Conservation (phyloP, 2,888 invertebrate genomes). For the Peribatodes rhomboidaria region DNA sequence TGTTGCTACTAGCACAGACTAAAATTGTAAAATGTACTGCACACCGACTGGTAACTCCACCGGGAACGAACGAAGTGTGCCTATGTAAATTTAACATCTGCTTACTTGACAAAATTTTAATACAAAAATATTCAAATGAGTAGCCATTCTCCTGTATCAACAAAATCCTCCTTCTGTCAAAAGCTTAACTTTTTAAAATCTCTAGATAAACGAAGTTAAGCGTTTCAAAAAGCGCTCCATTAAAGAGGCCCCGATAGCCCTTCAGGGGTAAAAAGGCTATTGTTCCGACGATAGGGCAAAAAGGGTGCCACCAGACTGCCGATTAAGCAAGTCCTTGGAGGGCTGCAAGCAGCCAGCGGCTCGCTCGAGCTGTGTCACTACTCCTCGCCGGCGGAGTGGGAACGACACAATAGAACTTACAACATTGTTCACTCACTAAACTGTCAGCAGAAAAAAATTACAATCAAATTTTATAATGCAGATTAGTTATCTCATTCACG, state of each 20-base stretch:
- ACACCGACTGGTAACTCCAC: too few species aligned
- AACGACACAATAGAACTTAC: constrained; percentile 2
- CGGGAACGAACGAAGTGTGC: not conserved
- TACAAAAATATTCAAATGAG: constrained; percentile 6
- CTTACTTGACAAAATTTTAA: constrained; percentile 1
- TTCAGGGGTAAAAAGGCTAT: constrained; percentile 56
- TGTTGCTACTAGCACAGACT: not conserved
- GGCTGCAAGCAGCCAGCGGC: constrained; percentile 17
- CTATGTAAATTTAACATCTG: constrained; percentile 5
- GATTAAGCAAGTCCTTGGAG: constrained; percentile 50
- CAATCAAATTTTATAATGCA: not conserved
- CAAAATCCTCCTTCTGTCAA: constrained; percentile 12
- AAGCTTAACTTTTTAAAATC: constrained; percentile 48
- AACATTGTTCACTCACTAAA: not conserved
- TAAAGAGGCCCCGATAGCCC: constrained; percentile 45
- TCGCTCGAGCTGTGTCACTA: not conserved
- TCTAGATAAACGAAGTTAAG: constrained; percentile 61
- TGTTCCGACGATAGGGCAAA: constrained; percentile 53
- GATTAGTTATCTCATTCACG: not conserved
- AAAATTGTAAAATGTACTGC: not conserved
- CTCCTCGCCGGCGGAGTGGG: not conserved
- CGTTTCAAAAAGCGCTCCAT: constrained; percentile 45
- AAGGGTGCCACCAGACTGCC: constrained; percentile 40
- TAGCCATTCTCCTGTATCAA: constrained; percentile 14
- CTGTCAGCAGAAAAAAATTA: not conserved